phyloP scores from a whole-genome alignment of 2,888 invertebrate species.

The Clostera curtula region DNA sequence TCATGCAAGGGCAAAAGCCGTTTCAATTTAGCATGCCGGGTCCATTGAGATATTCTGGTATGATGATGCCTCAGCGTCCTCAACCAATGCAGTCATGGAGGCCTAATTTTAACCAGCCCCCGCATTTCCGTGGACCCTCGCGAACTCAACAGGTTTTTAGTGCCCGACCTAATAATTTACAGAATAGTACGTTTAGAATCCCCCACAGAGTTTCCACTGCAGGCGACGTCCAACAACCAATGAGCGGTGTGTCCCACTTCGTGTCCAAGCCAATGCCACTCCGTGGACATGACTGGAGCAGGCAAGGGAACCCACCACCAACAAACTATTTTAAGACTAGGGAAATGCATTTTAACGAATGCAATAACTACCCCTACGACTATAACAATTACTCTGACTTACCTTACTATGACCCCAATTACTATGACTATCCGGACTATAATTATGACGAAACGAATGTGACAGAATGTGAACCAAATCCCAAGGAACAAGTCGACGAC shows the following conservation, averaged over 20 bases:
- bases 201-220: neutral
- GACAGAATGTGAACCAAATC: neutral
- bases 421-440: neutral
- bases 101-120: neutral
- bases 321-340: slow-evolving; percentile 19
- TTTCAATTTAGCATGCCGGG: neutral
- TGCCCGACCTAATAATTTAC: slow-evolving; percentile 5
- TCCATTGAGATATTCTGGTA: neutral
- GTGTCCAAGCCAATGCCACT: slow-evolving; percentile 3
- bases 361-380: neutral
- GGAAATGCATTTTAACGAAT: slow-evolving; percentile 16
- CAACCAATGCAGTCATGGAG: neutral
- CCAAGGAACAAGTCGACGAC: no score
- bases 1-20: neutral
- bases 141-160: slow-evolving; percentile 11
- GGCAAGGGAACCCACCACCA: slow-evolving; percentile 16
- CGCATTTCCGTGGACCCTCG: slow-evolving; percentile 2
- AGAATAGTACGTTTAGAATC: slow-evolving; percentile 1
- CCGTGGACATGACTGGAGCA: slow-evolving; percentile 15
- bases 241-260: slow-evolving; percentile 14
- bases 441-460: neutral
- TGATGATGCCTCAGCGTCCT: slow-evolving; percentile 4
- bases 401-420: neutral
- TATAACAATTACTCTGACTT: neutral
- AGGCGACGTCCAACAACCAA: slow-evolving; percentile 6